Base-by-base conservation (phyloP, 2,888 invertebrate species). In the Stratiomys singularior region DNA sequence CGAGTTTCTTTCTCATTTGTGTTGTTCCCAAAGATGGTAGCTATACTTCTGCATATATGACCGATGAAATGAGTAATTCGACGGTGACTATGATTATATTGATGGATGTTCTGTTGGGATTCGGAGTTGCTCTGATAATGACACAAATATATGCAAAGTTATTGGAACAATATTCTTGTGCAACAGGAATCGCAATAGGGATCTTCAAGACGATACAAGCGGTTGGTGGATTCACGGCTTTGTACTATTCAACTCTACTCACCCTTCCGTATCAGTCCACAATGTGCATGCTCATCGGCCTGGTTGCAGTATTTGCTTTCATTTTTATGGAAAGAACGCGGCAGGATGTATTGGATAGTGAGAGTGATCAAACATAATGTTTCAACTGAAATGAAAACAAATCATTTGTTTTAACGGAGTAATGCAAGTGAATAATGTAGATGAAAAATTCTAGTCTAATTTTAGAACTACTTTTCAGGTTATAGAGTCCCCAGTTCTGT, bases 41-140 rank as follows among this genome's bases (percentile, higher is more conserved):
- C 21, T 52, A 47, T n/a, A 21, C 71, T 7, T 46, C 52, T 11
- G 71, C 47, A 4, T 23, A 37, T 13, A 71, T 71, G n/a, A 23
- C 52, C 11, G 52, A 52, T 7, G 52, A 47, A 25, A 47, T 71
- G 52, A 4, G 46, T 0, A 71, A 71, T 25, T 71, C 71, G 23
- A 52, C 52, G 5, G 46, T 71, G 13, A 52, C 27, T 0, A 3
- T 71, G n/a, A 52, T 71, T 3, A 23, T 71, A 11, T 15, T 71
- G 27, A 71, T 71, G 71, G 47, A 30, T 25, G 71, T 71, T 25
- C 27, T 71, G 23, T 46, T 71, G 2, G 47, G 71, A 7, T 71
- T 71, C 27, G 71, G 47, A 15, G 47, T 71, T 3, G 52, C 71
- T 15, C 46, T 71, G 23, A 71, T 71, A 27, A 71, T 52, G 71